These are phyloP conservation scores for Melanotaenia nigrans DNA, from an alignment of 2,797 vertebrate genomes.

Conservation along the genomic window DNA sequence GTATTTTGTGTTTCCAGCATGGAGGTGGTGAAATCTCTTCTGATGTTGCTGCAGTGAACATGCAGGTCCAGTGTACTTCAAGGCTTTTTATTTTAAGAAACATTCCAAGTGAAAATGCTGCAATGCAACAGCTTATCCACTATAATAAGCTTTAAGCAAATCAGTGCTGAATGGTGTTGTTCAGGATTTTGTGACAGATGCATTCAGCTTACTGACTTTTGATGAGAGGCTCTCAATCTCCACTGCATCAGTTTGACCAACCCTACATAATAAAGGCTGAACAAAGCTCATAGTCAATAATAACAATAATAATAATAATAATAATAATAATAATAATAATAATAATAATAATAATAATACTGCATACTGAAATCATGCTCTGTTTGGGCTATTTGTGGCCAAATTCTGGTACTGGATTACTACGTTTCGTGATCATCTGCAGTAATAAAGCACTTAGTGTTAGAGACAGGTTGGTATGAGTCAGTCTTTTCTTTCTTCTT, in stretches of 20 bases:
- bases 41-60: slow-evolving; percentile 66
- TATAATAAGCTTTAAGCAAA: slow-evolving; percentile 33
- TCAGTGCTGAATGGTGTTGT: slow-evolving; percentile 25
- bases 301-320: not conserved
- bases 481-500: slow-evolving; percentile 1
- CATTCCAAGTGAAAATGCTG: slow-evolving; percentile 67
- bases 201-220: slow-evolving; percentile 23
- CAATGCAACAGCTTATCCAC: slow-evolving; percentile 39
- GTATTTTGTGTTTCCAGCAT: slow-evolving; percentile 50
- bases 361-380: slow-evolving; percentile 16
- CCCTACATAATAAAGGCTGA: slow-evolving; percentile 14
- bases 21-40: slow-evolving; percentile 44
- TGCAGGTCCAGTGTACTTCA: slow-evolving; percentile 63
- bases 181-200: slow-evolving; percentile 39
- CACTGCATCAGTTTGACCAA: slow-evolving; percentile 10
- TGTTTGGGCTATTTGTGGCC: slow-evolving; percentile 13
- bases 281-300: slow-evolving; percentile 9
- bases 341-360: not conserved
- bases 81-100: slow-evolving; percentile 42
- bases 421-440: slow-evolving; percentile 39
- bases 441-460: slow-evolving; percentile 75
- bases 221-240: slow-evolving; percentile 29
- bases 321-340: not conserved
- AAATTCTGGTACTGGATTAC: slow-evolving; percentile 27
- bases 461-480: slow-evolving; percentile 22